Percentiles rank a stretch among this genome's conserved stretches.
phyloP scores from a whole-genome alignment of 2,797 vertebrate genomes.

The Amblyraja radiata region DNA sequence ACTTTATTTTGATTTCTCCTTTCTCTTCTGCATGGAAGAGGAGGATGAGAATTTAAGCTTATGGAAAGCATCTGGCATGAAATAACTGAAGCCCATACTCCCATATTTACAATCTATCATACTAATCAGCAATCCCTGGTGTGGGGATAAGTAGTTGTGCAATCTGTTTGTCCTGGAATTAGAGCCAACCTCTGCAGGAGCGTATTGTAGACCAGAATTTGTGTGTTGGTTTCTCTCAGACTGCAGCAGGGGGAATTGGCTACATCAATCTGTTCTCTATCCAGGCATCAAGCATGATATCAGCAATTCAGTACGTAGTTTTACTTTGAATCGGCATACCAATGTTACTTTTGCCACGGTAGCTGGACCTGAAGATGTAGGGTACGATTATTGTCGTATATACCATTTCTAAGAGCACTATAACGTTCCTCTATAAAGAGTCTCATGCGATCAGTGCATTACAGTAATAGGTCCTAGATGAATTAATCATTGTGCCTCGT shows the following conservation, averaged over 20 bases:
- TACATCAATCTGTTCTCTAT: background rate
- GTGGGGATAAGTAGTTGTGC: background rate
- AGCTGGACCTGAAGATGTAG: background rate
- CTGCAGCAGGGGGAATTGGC: background rate
- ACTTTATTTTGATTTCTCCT: background rate
- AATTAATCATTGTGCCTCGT: background rate
- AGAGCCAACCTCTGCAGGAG: background rate
- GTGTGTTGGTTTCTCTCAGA: background rate
- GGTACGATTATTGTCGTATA: background rate
- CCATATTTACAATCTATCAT: background rate
- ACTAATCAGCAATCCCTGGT: background rate
- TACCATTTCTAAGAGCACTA: background rate
- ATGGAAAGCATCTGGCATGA: background rate
- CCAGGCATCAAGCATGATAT: background rate
- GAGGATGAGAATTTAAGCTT: background rate
- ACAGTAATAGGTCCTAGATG: background rate
- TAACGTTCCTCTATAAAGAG: background rate
- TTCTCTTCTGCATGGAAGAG: background rate
- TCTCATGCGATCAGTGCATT: background rate
- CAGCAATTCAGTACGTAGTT: background rate
- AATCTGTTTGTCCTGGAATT: background rate
- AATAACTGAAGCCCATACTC: background rate
- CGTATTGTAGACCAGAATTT: background rate
- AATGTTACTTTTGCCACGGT: background rate
- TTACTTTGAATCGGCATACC: background rate